phyloP scores from a whole-genome alignment of 23 tunicate species.

The Ciona savignyi region DNA sequence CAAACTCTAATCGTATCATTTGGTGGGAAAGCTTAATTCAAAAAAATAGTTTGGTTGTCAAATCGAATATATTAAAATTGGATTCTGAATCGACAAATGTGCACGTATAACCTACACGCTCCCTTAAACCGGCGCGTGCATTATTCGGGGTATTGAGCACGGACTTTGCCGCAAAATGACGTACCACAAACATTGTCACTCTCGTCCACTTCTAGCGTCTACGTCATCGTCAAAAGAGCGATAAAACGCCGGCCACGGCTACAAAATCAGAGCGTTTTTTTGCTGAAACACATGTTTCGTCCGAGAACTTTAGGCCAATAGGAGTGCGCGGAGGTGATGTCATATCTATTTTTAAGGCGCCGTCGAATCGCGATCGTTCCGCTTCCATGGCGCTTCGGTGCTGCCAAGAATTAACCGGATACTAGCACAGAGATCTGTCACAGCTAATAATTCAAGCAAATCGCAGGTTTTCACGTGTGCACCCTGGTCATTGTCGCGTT shows the following conservation, averaged over 20 bases:
- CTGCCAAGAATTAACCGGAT: background rate
- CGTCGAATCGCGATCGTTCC: background rate
- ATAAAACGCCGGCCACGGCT: background rate
- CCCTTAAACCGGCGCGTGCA: conserved; percentile 1
- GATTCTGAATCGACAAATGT: too few relatives aligned
- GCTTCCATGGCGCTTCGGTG: background rate
- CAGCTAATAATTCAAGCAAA: background rate
- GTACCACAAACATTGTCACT: background rate
- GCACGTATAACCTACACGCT: too few relatives aligned
- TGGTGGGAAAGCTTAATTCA: too few relatives aligned
- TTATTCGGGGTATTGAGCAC: background rate
- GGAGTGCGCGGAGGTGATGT: background rate
- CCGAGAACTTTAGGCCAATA: background rate
- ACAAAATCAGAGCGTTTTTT: background rate
- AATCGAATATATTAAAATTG: too few relatives aligned
- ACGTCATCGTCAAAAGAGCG: background rate
- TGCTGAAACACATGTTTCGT: background rate
- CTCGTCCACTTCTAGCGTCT: background rate
- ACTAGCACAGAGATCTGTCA: background rate
- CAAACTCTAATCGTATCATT: too few relatives aligned
- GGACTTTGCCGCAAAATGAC: background rate
- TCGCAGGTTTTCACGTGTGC: background rate
- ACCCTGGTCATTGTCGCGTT: too few relatives aligned
- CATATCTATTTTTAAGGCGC: background rate
- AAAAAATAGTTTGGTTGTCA: too few relatives aligned